Base-by-base conservation (phyloP, 2,113 vertebrate genomes). In the Neoarius graeffei region DNA sequence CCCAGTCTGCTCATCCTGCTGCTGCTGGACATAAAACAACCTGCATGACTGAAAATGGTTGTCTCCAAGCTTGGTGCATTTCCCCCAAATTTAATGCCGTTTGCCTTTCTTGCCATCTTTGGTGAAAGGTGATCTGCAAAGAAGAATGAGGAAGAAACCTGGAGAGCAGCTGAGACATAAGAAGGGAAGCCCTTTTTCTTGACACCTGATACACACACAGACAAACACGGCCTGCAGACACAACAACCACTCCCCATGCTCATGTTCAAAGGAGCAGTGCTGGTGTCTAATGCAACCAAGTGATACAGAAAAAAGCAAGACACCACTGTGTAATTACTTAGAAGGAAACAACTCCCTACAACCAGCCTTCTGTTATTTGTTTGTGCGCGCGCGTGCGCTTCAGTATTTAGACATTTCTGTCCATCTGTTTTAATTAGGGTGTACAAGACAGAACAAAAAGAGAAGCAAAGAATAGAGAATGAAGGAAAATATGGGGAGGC, bases 191-290 rank as follows among this genome's bases (percentile, higher is more conserved):
- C 50, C 23, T n/a, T 79, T 25, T n/a, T n/a, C 1, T 48, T 0
- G 50, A 56, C 48, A 52, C 35, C 35, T 76, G 64, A 73, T 3
- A 73, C 27, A 35, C 30, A 73, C 69, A 73, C 69, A 85, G 62
- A 76, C 67, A 88, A 71, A 89, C 81, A 86, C 17, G 48, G 60
- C 71, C 88, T 25, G 25, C 82, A 89, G 80, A 62, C 76, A 85
- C 59, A 73, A 87, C 86, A 87, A 67, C 85, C 74, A 69, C 83
- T 20, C 27, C 60, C 42, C 50, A 54, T 83, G 85, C 59, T 76
- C 67, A 67, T 57, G 86, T 76, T 87, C 83, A 76, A 54, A 76
- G 69, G 19, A 81, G 60, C 42, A 62, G 6, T 11, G 10, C 19
- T 20, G 14, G 27, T n/a, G 56, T 81, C 30, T 42, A 62, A 73